phyloP scores from a whole-genome alignment of 1,140 invertebrate species.

The Heliconius eleuchia region DNA sequence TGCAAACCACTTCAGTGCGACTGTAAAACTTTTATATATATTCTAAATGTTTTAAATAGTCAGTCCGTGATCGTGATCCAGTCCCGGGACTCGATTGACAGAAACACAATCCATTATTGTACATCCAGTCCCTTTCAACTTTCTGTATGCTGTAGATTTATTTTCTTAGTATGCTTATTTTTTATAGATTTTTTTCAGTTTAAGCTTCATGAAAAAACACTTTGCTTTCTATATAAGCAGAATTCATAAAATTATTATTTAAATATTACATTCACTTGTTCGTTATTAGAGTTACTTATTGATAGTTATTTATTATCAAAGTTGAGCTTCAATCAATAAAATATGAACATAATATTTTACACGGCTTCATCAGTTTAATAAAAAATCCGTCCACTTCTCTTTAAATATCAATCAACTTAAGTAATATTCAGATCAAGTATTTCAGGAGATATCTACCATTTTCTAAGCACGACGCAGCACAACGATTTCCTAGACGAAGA shows the following conservation, averaged over 20 bases:
- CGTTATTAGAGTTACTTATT: too few species aligned
- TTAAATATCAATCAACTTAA: neutral
- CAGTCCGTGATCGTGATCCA: conserved; percentile 55
- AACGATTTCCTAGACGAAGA: conserved; percentile 38
- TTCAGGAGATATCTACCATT: neutral
- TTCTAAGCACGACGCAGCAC: conserved; percentile 11
- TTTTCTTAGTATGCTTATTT: conserved; percentile 18
- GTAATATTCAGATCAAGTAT: neutral
- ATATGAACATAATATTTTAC: too few species aligned
- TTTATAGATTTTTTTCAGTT: conserved; percentile 1
- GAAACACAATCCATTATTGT: conserved; percentile 54
- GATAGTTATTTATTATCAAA: too few species aligned
- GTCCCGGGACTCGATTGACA: conserved; percentile 52
- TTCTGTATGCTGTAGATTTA: conserved; percentile 28
- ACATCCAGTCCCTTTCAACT: conserved; percentile 38
- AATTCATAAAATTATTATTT: too few species aligned
- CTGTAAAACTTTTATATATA: conserved; percentile 67
- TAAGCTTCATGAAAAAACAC: neutral
- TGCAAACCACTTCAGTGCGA: conserved; percentile 71
- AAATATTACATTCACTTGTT: too few species aligned
- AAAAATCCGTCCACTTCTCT: too few species aligned
- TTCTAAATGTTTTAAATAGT: conserved; percentile 69
- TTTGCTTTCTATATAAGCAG: too few species aligned
- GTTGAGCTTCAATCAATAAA: too few species aligned
- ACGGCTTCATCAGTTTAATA: too few species aligned